Evolutionary conservation across 2,888 invertebrate species (phyloP).

Genomic region (Spatulosminthurus flaviceps): DNA sequence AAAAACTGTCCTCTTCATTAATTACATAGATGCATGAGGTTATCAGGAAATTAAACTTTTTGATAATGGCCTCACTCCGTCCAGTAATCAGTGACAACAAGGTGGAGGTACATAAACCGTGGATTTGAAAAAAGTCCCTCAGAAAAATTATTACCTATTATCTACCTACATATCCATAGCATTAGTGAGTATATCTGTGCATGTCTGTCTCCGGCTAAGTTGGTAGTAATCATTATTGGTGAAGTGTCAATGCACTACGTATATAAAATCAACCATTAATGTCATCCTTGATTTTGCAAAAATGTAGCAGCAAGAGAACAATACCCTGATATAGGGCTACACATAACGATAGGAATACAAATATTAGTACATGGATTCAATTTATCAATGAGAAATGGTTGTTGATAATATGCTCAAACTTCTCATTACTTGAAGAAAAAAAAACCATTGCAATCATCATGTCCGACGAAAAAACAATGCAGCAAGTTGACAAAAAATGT

Average conservation of each 20-base stretch:
- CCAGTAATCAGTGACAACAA: background rate
- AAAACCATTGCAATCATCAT: conserved; percentile 33
- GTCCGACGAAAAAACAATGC: conserved; percentile 41
- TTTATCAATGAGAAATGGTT: conserved; percentile 47
- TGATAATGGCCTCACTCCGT: conserved; percentile 54
- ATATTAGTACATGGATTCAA: conserved; percentile 34
- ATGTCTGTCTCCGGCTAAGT: no score
- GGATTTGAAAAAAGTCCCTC: no score
- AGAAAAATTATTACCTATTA: no score
- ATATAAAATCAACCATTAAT: conserved; percentile 21
- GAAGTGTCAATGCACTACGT: conserved; percentile 43
- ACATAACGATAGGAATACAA: background rate
- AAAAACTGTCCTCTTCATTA: conserved; percentile 51
- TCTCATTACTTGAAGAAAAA: conserved; percentile 51
- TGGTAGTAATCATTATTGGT: background rate
- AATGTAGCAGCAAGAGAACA: background rate
- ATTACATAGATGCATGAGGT: conserved; percentile 59
- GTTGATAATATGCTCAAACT: conserved; percentile 48
- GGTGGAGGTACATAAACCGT: no score
- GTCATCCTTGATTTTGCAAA: conserved; percentile 3
- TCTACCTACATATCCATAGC: no score
- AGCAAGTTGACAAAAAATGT: conserved; percentile 42
- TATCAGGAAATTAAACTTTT: conserved; percentile 60
- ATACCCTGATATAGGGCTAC: background rate
- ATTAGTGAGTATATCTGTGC: no score